Evolutionary conservation across 1,140 invertebrate species (phyloP), one percentile per base, ranked within the genome.

Genomic region (Anthonomus grandis): DNA sequence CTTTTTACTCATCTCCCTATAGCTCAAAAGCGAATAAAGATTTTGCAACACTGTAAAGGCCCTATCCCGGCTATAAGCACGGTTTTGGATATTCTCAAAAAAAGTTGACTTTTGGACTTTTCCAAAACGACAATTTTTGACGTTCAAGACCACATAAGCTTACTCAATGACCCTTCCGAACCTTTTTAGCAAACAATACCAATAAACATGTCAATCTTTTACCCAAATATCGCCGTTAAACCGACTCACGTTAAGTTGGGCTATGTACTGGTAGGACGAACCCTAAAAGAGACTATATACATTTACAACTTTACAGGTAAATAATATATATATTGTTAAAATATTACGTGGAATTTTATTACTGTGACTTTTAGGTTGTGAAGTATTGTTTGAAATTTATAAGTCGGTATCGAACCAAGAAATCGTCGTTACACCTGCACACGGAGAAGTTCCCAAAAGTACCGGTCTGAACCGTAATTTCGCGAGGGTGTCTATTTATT

Each of bases 221-320:
- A 57, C 47, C 64, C 64, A 9, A 13, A 60, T 38, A 60, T 65
- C 19, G 18, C 25, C 19, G 61, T 60, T 12, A 58, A 51, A 44
- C 64, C 64, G 4, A 25, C 17, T 15, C 21, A 34, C 42, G 38
- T 65, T 2, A 57, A 65, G 19, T 65, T 58, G 41, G 60, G 41
- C 10, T 50, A 54, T 46, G 51, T 65, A 13, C 53, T 58, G 21
- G 3, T 60, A 12, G 60, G 60, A 4, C 31, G 50, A 2, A 63
- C 64, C n/a, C 15, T 42, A 31, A 63, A 63, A 37, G 36, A 37
- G 23, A 12, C 46, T 8, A 13, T 65, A 25, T 49, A 45, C 0
- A 27, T 65, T 22, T 60, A 46, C 18, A 65, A 65, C 53, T 27
- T 57, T 15, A 60, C 59, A 49, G 60, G 63, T 62, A 59, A 47